Base-by-base conservation (phyloP, 2,797 vertebrate species). In the Aeoliscus strigatus region DNA sequence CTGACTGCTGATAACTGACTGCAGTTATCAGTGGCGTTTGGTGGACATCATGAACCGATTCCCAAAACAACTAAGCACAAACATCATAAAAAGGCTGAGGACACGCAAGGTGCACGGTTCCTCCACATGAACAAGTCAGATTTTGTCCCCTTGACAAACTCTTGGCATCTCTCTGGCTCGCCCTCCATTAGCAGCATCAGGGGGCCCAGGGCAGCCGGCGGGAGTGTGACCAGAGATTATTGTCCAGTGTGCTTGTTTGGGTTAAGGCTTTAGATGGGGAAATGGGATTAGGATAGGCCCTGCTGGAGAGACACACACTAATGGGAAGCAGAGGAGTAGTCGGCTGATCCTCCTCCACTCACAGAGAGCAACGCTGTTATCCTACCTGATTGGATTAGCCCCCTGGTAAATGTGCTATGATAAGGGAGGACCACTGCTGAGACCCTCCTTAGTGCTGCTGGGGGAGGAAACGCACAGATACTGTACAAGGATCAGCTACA, bases 221-320 rank as follows among this genome's bases (percentile, higher is more conserved):
- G 75, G 82, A 83, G 80, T 86, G 83, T 84, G 81, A 86, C 81
- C 74, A 51, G 75, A 85, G 83, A 88, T 87, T 86, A 86, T 81
- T 84, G 83, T 85, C 82, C 81, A 73, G 81, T 62, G 72, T 78
- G 80, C 79, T 85, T 88, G 82, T 88, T 87, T 88, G 83, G 83
- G 84, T 86, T 88, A 82, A 83, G 81, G 86, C 84, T 88, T 88
- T 85, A 86, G 83, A 85, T 85, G 85, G 78, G 83, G 82, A 87
- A 88, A 87, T 88, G 84, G 86, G 86, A 88, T 88, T 87, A 88
- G 81, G 81, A 75, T 54, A 72, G 82, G 69, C 83, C 82, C 66
- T 76, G 75, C 78, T 86, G 80, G 79, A 80, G 73, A 79, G 71
- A 81, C 80, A 74, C 73, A 74, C 78, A n/a, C n/a, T 87, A 87